Evolutionary conservation across 30 jellyfish, hydroid and myxozoan species (phyloP).

Genomic region (Clytia hemisphaerica): DNA sequence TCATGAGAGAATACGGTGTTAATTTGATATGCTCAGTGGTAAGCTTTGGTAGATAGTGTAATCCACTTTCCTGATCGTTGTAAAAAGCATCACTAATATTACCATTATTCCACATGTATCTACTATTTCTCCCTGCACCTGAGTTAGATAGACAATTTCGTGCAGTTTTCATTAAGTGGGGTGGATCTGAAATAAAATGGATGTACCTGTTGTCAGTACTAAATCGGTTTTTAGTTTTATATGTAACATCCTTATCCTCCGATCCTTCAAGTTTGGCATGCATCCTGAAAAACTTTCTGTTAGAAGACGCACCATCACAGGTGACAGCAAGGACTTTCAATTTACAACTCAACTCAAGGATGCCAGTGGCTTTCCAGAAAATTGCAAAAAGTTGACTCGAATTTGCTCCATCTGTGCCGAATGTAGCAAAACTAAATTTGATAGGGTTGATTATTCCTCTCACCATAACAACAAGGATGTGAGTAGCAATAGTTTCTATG

Average conservation of each 20-base stretch:
- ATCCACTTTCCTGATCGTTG: constrained; percentile 54
- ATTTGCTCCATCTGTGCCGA: constrained; percentile 49
- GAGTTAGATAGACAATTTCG: constrained; percentile 47
- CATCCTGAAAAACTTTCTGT: constrained; percentile 31
- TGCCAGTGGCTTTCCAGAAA: constrained; percentile 40
- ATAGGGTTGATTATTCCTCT: constrained; percentile 32
- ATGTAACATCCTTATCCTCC: constrained; percentile 46
- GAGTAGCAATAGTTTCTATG: constrained; percentile 26
- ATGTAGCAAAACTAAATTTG: constrained; percentile 32
- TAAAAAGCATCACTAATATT: constrained; percentile 34
- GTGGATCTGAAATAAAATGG: constrained; percentile 37
- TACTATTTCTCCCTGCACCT: constrained; percentile 38
- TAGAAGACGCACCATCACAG: constrained; percentile 67
- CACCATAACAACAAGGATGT: constrained; percentile 31
- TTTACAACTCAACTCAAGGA: constrained; percentile 27
- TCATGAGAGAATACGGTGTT: constrained; percentile 42
- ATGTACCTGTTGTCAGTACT: background rate
- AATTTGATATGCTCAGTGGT: constrained; percentile 45
- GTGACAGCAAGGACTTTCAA: constrained; percentile 51
- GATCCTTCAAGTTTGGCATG: constrained; percentile 12
- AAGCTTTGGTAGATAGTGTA: constrained; percentile 47
- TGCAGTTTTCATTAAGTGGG: constrained; percentile 50
- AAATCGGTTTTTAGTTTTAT: constrained; percentile 18
- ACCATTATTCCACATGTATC: constrained; percentile 47
- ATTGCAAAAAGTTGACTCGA: constrained; percentile 33